phyloP scores from a whole-genome alignment of 2,113 vertebrate genomes.

The Sinocyclocheilus anshuiensis region DNA sequence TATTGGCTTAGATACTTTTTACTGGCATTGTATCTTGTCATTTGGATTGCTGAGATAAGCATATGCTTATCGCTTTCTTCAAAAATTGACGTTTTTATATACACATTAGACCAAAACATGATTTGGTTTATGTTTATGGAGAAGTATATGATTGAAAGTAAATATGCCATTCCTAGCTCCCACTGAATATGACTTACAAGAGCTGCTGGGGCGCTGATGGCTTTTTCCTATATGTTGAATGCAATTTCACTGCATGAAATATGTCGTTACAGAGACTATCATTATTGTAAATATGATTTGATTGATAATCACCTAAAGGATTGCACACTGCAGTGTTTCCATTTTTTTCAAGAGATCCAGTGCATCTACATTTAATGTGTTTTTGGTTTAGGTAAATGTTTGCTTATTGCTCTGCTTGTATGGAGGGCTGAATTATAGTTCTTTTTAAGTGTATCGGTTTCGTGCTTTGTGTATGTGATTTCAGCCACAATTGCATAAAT shows the following conservation, averaged over 20 bases:
- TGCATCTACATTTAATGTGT: neutral
- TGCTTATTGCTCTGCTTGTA: neutral
- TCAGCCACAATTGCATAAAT: neutral
- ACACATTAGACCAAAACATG: neutral
- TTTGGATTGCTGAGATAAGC: too few species aligned
- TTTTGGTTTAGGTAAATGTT: constrained; percentile 7
- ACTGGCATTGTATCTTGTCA: neutral
- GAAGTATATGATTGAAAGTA: neutral
- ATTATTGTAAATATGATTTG: constrained; percentile 11
- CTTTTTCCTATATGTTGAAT: neutral
- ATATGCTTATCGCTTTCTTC: neutral
- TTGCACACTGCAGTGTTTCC: neutral
- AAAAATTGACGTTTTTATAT: neutral
- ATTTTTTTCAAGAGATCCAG: constrained; percentile 43
- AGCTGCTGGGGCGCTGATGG: neutral
- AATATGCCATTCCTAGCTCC: neutral
- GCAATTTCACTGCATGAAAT: neutral
- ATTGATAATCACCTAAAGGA: neutral
- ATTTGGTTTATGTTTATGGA: neutral
- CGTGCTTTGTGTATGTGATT: neutral
- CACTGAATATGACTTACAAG: neutral
- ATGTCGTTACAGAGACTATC: neutral
- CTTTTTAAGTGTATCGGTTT: neutral
- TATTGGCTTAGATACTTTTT: neutral
- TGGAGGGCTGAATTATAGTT: neutral